Evolutionary conservation across 2,113 vertebrate genomes (phyloP), one percentile per base, ranked within the genome.

Genomic region (Ciconia maguari): DNA sequence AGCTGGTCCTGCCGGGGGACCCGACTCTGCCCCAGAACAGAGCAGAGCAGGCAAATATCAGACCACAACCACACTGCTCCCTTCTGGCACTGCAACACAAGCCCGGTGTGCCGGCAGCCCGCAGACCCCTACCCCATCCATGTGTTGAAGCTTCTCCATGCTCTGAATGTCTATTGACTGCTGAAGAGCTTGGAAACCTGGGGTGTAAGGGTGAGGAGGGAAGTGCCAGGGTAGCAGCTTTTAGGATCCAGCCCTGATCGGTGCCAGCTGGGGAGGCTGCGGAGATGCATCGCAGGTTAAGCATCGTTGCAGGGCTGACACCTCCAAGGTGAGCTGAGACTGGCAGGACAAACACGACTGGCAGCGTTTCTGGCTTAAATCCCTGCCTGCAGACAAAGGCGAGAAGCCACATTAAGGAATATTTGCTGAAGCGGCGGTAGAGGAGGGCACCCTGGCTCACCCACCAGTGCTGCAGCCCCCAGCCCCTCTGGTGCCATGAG

Each of bases 301-400:
- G 46, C 62, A 34, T 62, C 6, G 1, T 54, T 41, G 71, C 90
- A 93, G 88, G 49, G 81, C 74, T 81, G 62, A 38, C 81, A 72
- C 71, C 85, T 78, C 65, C 94, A 75, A 92, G 93, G 82, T 96
- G 96, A 94, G 94, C 49, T 61, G 84, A 24, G 9, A 55, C 82
- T 91, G 90, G 81, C 93, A 92, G 93, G 78, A 87, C 90, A 90
- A 94, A 87, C 94, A 48, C 5, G 11, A 78, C 60, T 52, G 84
- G 84, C 84, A 22, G 88, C 30, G 3, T 90, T 90, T 78, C 88
- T 93, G 94, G 88, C 90, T 93, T 29, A 70, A 41, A 7, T 84
- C 85, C 85, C 57, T 61, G 81, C 96, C 90, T 87, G 90, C 93
- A 87, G 90, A 85, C 84, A 81, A 36, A 91, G 88, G 58, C 4